Evolutionary conservation across 2,888 invertebrate species (phyloP).

Genomic region (Meghimatium bilineatum): DNA sequence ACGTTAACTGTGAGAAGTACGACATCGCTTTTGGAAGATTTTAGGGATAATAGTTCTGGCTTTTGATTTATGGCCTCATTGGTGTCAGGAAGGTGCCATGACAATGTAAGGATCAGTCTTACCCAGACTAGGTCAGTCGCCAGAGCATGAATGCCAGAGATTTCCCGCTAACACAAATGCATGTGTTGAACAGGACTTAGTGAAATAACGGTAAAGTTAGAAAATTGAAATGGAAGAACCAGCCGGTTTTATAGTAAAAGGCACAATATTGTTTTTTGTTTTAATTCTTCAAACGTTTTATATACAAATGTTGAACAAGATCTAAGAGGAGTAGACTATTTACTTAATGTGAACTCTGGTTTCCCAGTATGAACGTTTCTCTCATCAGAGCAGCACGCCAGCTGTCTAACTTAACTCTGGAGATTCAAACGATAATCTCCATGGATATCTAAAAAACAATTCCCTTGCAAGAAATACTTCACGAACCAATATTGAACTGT

Average conservation of each 20-base stretch:
- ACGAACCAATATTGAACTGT: no score
- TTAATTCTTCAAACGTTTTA: no score
- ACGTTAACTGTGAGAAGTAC: conserved; percentile 10
- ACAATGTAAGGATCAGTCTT: conserved; percentile 2
- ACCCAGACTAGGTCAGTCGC: neutral
- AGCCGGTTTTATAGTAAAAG: neutral
- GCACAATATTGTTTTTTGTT: neutral
- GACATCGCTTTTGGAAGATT: neutral
- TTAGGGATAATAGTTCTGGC: conserved; percentile 3
- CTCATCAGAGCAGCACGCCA: no score
- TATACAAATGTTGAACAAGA: no score
- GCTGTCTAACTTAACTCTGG: no score
- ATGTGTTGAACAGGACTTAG: neutral
- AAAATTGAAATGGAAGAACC: neutral
- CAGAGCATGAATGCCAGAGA: conserved; percentile 19
- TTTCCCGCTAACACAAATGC: conserved; percentile 2
- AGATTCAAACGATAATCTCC: no score
- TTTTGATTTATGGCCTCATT: conserved; percentile 20
- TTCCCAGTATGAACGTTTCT: no score
- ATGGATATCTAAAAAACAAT: no score
- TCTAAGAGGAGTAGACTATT: no score
- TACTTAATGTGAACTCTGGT: no score
- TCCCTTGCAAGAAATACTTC: no score
- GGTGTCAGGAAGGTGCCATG: conserved; percentile 18
- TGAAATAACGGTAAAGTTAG: neutral